phyloP scores from a whole-genome alignment of 2,888 invertebrate genomes.

The Pheosia gnoma region DNA sequence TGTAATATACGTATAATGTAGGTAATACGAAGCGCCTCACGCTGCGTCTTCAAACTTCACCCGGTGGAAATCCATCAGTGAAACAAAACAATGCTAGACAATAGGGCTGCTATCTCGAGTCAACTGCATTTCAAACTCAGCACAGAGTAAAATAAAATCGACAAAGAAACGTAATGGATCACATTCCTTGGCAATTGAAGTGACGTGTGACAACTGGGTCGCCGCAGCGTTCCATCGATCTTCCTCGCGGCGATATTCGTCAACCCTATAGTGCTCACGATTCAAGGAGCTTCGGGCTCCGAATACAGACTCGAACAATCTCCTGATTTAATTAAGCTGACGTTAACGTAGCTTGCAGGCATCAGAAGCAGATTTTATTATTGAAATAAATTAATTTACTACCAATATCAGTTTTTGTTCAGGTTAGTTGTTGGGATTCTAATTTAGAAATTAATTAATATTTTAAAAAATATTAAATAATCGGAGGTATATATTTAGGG shows the following conservation, averaged over 20 bases:
- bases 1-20: slow-evolving; percentile 5
- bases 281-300: slow-evolving; percentile 34
- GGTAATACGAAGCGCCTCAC: slow-evolving; percentile 3
- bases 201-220: slow-evolving; percentile 31
- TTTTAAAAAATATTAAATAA: slow-evolving; percentile 6
- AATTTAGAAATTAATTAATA: background rate
- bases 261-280: slow-evolving; percentile 36
- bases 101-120: slow-evolving; percentile 11
- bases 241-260: slow-evolving; percentile 17
- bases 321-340: slow-evolving; percentile 63
- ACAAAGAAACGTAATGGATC: slow-evolving; percentile 23
- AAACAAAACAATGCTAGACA: slow-evolving; percentile 23
- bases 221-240: slow-evolving; percentile 23
- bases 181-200: slow-evolving; percentile 31
- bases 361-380: slow-evolving; percentile 30
- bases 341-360: slow-evolving; percentile 35
- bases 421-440: no score
- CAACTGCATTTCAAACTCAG: background rate
- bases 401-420: slow-evolving; percentile 13
- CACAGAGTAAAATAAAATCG: slow-evolving; percentile 14
- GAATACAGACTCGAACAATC: slow-evolving; percentile 45
- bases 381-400: slow-evolving; percentile 9
- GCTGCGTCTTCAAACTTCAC: slow-evolving; percentile 12
- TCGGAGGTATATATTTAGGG: no score
- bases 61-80: slow-evolving; percentile 7